Percentiles rank a stretch among this genome's conserved stretches.
Conservation (phyloP, 2,888 invertebrate genomes). For the Ormyrus nitidulus region DNA sequence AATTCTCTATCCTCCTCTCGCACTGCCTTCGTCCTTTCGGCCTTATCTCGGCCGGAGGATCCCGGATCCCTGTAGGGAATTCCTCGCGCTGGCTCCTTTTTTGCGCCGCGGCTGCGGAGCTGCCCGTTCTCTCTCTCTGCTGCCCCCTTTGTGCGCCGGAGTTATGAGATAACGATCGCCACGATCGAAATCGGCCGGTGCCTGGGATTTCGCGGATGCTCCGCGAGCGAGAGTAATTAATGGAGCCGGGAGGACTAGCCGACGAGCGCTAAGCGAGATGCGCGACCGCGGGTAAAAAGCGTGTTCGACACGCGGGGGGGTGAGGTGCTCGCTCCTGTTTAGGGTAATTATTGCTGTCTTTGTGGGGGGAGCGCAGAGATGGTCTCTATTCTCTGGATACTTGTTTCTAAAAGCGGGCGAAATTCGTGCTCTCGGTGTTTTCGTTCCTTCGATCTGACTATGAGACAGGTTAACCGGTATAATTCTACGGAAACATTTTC, state of each 20-base stretch:
- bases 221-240: conserved; percentile 15
- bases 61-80: conserved; percentile 51
- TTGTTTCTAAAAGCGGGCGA: too few relatives aligned
- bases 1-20: conserved; percentile 32
- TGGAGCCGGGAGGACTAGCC: background rate
- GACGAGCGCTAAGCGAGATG: background rate
- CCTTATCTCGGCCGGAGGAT: background rate
- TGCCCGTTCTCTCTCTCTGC: background rate
- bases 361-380: too few relatives aligned
- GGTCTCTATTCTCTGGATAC: too few relatives aligned
- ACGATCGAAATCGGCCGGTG: conserved; percentile 39
- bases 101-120: background rate
- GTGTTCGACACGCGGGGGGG: background rate
- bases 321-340: background rate
- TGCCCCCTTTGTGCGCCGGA: conserved; percentile 2
- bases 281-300: background rate
- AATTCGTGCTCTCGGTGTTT: too few relatives aligned
- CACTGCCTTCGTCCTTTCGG: background rate
- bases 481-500: too few relatives aligned
- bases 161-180: conserved; percentile 46
- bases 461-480: too few relatives aligned
- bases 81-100: conserved; percentile 18
- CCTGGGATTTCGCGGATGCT: background rate
- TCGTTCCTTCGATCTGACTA: too few relatives aligned
- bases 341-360: background rate